Conservation (phyloP, 2,113 vertebrate species). For the Haemorhous mexicanus region DNA sequence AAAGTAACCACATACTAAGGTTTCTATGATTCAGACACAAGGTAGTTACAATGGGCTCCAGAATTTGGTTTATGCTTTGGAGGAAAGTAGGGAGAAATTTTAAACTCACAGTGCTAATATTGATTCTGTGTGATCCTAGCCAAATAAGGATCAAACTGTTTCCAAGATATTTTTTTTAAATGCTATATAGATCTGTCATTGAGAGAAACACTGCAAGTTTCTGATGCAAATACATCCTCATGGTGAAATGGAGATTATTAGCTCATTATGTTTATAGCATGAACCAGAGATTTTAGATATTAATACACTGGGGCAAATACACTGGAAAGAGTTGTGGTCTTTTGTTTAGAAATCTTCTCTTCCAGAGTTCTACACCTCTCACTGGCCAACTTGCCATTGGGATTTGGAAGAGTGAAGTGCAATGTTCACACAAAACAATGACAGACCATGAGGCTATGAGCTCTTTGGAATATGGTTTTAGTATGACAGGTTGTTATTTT, state of each 20-base stretch:
- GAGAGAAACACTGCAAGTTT: background rate
- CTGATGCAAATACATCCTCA: background rate
- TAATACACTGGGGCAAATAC: background rate
- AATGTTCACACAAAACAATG: background rate
- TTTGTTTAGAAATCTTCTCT: background rate
- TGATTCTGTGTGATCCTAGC: background rate
- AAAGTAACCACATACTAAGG: background rate
- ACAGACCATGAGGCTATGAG: background rate
- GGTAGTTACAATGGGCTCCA: background rate
- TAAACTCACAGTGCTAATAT: background rate
- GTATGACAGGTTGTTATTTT: background rate
- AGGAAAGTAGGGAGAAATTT: background rate
- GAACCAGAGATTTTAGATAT: background rate
- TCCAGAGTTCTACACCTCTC: background rate
- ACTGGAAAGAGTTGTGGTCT: background rate
- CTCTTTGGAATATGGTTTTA: background rate
- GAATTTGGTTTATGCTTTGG: background rate
- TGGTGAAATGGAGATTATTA: background rate
- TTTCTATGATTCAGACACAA: background rate
- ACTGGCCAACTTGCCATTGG: background rate
- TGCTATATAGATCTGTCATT: background rate
- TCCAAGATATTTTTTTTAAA: background rate
- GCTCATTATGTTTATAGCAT: background rate
- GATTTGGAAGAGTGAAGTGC: background rate
- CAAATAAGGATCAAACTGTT: background rate